A percentile compares a stretch with the other conserved stretches of the same genome.
Evolutionary conservation across 2,888 invertebrate species (phyloP).

Genomic region (Pandemis cinnamomeana): DNA sequence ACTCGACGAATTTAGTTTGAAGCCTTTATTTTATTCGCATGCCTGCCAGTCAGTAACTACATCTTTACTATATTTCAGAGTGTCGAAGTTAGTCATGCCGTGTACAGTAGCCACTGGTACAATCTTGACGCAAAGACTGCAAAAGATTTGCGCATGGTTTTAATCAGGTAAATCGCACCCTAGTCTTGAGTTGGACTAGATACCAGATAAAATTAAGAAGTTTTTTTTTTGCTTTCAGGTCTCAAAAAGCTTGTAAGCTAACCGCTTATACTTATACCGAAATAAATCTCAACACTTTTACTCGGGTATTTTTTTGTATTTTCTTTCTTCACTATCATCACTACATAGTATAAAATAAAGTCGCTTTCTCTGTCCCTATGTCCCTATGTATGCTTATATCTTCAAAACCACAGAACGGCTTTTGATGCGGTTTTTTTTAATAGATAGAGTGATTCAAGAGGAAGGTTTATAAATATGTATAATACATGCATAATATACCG

Average conservation of each 20-base stretch:
- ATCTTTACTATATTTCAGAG: conserved; percentile 53
- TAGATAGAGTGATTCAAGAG: no score
- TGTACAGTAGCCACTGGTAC: conserved; percentile 64
- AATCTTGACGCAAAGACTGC: conserved; percentile 50
- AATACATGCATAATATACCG: no score
- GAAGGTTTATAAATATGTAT: no score
- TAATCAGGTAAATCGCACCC: conserved; percentile 53
- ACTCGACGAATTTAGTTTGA: no score
- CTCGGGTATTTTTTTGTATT: conserved; percentile 52
- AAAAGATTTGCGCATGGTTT: conserved; percentile 59
- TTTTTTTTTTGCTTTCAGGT: conserved; percentile 49
- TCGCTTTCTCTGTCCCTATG: no score
- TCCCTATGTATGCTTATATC: no score
- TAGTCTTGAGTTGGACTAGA: no score
- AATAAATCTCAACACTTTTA: conserved; percentile 60
- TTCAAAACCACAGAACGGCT: no score
- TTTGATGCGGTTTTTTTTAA: no score
- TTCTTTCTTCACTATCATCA: no score
- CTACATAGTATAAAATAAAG: no score
- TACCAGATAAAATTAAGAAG: no score
- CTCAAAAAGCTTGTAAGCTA: conserved; percentile 61
- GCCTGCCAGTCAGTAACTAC: neutral
- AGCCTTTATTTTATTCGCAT: neutral
- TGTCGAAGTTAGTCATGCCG: conserved; percentile 56
- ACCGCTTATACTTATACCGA: conserved; percentile 61